Percentiles rank a stretch among this genome's conserved stretches.
Evolutionary conservation across 2,797 vertebrate species (phyloP).

Genomic region (Leptatherina wallacei): DNA sequence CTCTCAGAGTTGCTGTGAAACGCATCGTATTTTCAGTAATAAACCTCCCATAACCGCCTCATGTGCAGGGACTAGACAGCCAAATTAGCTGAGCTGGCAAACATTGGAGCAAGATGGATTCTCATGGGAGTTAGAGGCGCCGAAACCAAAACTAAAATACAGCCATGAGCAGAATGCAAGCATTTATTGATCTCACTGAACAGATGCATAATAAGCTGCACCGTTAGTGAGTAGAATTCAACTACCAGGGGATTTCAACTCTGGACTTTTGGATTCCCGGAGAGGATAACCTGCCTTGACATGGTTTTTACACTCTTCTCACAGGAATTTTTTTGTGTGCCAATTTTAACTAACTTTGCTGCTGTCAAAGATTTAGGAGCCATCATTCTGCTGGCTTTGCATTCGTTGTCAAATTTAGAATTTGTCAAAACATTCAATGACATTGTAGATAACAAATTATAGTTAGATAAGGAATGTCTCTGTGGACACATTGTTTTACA

Average conservation of each 20-base stretch:
- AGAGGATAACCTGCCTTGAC: neutral
- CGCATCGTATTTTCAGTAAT: slow-evolving; percentile 15
- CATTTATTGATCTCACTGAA: slow-evolving; percentile 6
- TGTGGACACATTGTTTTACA: neutral
- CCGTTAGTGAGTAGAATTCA: neutral
- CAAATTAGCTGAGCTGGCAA: neutral
- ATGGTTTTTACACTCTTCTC: neutral
- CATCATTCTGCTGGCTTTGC: too few species aligned
- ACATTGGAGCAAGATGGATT: neutral
- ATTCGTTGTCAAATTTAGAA: too few species aligned
- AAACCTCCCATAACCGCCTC: slow-evolving; percentile 24
- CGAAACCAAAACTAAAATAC: slow-evolving; percentile 11
- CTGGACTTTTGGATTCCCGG: neutral
- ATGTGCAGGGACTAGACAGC: slow-evolving; percentile 13
- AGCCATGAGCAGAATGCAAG: neutral
- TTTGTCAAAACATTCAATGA: too few species aligned
- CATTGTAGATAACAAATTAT: too few species aligned
- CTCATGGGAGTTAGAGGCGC: neutral
- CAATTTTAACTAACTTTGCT: neutral
- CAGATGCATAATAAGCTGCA: neutral
- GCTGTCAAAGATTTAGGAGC: neutral
- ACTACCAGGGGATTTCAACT: neutral
- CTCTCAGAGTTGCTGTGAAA: neutral
- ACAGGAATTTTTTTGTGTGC: neutral
- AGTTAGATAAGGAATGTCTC: too few species aligned